Percentiles rank a stretch among this genome's conserved stretches.
Conservation (phyloP, 2,113 vertebrate species). For the Hippocampus zosterae region DNA sequence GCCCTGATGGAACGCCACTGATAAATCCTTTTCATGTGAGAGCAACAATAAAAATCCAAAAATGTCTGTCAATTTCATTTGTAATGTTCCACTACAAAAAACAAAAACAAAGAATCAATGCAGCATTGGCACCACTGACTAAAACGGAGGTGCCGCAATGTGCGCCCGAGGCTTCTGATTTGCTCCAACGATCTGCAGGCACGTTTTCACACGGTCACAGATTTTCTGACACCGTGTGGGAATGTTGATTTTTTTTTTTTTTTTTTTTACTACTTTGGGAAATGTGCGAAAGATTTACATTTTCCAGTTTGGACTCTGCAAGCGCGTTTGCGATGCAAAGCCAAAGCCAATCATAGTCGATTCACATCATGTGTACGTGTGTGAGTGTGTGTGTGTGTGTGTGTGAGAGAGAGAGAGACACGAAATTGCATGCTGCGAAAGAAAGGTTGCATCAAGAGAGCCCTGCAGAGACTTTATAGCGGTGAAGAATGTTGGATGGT, state of each 20-base stretch:
- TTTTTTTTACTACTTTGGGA: too few relatives aligned
- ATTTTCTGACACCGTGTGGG: background rate
- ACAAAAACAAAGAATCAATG: background rate
- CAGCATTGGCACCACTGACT: too few relatives aligned
- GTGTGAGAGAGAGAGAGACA: background rate
- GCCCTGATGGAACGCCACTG: too few relatives aligned
- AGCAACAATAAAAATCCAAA: background rate
- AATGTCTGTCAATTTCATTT: too few relatives aligned
- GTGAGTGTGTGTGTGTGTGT: background rate
- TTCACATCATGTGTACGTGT: background rate
- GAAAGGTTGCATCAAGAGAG: background rate
- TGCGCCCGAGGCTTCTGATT: background rate
- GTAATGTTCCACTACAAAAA: too few relatives aligned
- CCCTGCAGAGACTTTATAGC: slow-evolving; percentile 2
- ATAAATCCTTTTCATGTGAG: background rate
- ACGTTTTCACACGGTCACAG: too few relatives aligned
- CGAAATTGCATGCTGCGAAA: slow-evolving; percentile 7
- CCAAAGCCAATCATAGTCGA: background rate
- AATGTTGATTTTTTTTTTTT: background rate
- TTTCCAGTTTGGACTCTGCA: background rate
- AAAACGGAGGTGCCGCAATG: too few relatives aligned
- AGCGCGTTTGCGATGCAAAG: background rate
- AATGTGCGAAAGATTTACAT: background rate
- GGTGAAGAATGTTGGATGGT: background rate
- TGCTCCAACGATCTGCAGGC: background rate